Conservation (phyloP, 2,888 invertebrate species). For the Phytoseiulus persimilis region DNA sequence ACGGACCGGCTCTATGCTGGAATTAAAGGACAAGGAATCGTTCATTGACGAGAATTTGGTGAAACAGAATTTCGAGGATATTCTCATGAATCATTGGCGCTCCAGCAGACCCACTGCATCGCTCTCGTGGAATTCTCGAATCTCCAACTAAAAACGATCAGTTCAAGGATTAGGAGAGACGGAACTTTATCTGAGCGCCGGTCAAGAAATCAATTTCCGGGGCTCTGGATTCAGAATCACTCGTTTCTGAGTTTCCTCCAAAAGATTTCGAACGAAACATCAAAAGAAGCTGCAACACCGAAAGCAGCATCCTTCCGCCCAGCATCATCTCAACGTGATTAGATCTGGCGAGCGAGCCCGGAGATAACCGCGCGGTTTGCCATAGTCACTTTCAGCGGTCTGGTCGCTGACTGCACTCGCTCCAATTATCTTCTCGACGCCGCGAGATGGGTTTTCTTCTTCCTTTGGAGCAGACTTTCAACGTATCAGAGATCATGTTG, state of each 20-base stretch:
- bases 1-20: not conserved
- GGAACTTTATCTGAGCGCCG: too few species aligned
- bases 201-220: too few species aligned
- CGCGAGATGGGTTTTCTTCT: not conserved
- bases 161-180: too few species aligned
- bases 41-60: not conserved
- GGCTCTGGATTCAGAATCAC: too few species aligned
- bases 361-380: not conserved
- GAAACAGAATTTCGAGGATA: not conserved
- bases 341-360: not conserved
- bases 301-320: not conserved
- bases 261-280: too few species aligned
- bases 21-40: not conserved
- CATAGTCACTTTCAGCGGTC: not conserved
- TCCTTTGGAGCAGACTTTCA: not conserved
- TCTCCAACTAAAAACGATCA: too few species aligned
- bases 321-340: not conserved
- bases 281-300: not conserved
- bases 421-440: not conserved
- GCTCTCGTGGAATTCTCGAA: too few species aligned
- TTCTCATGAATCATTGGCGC: too few species aligned
- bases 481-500: not conserved
- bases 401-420: not conserved
- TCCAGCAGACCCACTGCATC: too few species aligned
- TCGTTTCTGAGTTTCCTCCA: too few species aligned